Evolutionary conservation across 2,888 invertebrate genomes (phyloP), one percentile per base, ranked within the genome.

Genomic region (Limnephilus rhombicus): DNA sequence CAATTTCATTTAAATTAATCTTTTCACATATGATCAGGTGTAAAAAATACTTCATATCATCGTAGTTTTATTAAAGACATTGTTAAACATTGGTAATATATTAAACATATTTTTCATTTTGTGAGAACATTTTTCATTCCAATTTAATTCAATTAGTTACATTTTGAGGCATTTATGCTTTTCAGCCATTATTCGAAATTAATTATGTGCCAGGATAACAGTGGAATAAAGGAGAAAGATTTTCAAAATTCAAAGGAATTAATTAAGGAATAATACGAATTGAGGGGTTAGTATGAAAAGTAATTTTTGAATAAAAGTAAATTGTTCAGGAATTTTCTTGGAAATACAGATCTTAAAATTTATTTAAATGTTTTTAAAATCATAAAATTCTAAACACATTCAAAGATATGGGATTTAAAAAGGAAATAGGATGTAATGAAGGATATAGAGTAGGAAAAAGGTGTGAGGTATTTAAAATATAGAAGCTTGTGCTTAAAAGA

Each of bases 71-170:
- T 68, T 68, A n/a, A 68, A n/a, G 24, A 82, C 34, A 82, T 82
- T 82, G 29, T 82, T 82, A 82, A 82, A 34, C 34, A 34, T 82
- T 34, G 29, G 29, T 31, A 82, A 34, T 31, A n/a, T 24, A 18
- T 37, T 34, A 83, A 83, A 83, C 13, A 83, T 37, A 18, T 83
- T 83, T 31, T 37, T 41, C 34, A 83, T 83, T 34, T 24, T 37
- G 37, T 83, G 83, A 37, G 83, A 83, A 83, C 83, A 83, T 83
- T 83, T 83, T 37, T 83, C 37, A 83, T 83, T 83, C 83, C 83
- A 83, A 83, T 34, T 83, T 83, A 37, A 24, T 37, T 83, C 1
- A 83, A 83, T 83, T 83, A 83, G 83, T 83, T 34, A 83, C 83
- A 83, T 83, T 83, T 37, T 83, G 34, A 83, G 37, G 18, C 83